Conservation (phyloP, 1,140 invertebrate genomes). For the Andrena cerasifolii region DNA sequence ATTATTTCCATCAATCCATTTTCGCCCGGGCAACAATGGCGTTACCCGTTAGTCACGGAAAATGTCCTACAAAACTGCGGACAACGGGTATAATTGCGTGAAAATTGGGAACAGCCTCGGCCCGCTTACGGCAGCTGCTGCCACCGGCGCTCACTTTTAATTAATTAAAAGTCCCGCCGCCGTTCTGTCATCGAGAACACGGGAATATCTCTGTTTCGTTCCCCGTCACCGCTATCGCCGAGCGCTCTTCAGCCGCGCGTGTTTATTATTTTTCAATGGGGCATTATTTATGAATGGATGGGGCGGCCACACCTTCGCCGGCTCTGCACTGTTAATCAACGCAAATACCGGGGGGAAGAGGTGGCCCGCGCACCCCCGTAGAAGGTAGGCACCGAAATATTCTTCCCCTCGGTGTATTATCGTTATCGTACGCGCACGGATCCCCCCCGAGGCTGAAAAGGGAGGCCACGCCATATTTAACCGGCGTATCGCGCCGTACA, state of each 20-base stretch:
- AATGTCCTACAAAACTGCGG: slow-evolving; percentile 63
- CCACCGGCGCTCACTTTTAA: slow-evolving; percentile 43
- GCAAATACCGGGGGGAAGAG: too few relatives aligned
- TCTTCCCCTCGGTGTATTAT: slow-evolving; percentile 14
- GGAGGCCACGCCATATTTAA: slow-evolving; percentile 34
- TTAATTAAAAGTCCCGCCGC: slow-evolving; percentile 49
- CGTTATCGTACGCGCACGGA: slow-evolving; percentile 12
- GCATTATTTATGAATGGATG: too few relatives aligned
- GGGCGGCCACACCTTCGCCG: too few relatives aligned
- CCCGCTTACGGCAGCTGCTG: slow-evolving; percentile 41
- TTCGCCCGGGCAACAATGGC: slow-evolving; percentile 59
- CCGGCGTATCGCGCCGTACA: slow-evolving; percentile 24
- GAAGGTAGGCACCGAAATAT: neutral
- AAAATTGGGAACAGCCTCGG: slow-evolving; percentile 48
- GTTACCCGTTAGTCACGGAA: slow-evolving; percentile 59
- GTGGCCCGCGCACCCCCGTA: neutral
- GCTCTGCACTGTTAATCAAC: neutral
- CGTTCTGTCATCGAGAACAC: slow-evolving; percentile 4
- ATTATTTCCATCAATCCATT: slow-evolving; percentile 67
- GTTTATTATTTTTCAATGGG: too few relatives aligned
- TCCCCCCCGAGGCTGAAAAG: slow-evolving; percentile 10
- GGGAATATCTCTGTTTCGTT: slow-evolving; percentile 11
- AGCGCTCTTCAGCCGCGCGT: too few relatives aligned
- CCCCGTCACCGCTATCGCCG: neutral
- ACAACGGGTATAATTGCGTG: slow-evolving; percentile 62